Evolutionary conservation across 2,113 vertebrate species (phyloP).

Genomic region (Centropus unirufus): DNA sequence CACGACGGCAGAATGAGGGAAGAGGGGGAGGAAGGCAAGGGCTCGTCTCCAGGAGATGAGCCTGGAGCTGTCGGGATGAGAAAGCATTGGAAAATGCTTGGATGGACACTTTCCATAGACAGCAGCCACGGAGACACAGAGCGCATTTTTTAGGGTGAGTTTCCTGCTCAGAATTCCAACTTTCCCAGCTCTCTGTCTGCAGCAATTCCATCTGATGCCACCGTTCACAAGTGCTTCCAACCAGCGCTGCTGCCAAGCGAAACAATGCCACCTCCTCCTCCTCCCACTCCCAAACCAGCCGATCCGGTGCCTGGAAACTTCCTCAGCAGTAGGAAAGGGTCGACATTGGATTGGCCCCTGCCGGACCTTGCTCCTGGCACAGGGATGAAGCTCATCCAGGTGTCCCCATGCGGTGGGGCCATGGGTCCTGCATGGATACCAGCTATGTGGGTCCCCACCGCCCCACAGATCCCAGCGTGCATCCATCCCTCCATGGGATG

Average conservation of each 20-base stretch:
- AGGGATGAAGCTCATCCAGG: too few species aligned
- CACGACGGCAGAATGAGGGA: background rate
- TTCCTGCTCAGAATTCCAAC: background rate
- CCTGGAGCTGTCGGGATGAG: background rate
- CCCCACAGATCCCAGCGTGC: background rate
- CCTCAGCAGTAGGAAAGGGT: background rate
- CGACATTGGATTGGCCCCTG: accelerated
- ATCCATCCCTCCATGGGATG: accelerated
- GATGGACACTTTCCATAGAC: background rate
- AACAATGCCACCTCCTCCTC: background rate
- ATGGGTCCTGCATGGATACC: too few species aligned
- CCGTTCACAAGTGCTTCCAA: background rate
- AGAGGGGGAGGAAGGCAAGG: background rate
- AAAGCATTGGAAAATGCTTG: background rate
- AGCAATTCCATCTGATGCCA: background rate
- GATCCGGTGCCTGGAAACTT: accelerated
- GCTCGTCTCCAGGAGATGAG: accelerated
- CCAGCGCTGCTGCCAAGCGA: accelerated
- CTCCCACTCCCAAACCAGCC: background rate
- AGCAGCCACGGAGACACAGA: background rate
- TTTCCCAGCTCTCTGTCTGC: background rate
- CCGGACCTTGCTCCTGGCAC: background rate
- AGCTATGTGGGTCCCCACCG: too few species aligned
- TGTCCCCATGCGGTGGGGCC: too few species aligned
- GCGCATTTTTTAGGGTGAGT: background rate